Evolutionary conservation across 2,888 invertebrate genomes (phyloP).

Genomic region (Andrena bucephala): DNA sequence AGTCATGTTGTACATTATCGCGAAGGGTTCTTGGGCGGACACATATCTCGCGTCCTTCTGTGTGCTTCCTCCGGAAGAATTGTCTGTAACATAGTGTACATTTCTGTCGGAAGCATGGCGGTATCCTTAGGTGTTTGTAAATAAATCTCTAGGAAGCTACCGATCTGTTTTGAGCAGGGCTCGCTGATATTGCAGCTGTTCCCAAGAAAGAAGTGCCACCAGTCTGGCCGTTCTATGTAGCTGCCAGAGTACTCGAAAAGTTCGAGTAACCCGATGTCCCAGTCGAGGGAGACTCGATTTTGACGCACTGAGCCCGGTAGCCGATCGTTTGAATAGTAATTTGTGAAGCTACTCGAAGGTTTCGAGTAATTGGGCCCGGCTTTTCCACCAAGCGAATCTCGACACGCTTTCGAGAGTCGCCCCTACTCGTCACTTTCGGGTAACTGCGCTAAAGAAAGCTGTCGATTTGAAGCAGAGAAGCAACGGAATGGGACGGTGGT

Average conservation of each 20-base stretch:
- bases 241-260: not conserved
- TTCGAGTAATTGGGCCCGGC: no score
- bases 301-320: not conserved
- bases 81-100: constrained; percentile 60
- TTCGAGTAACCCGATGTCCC: not conserved
- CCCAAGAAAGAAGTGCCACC: not conserved
- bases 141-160: constrained; percentile 49
- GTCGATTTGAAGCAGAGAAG: no score
- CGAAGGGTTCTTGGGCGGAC: no score
- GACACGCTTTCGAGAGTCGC: no score
- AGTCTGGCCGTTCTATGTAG: not conserved
- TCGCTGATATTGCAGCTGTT: constrained; percentile 1
- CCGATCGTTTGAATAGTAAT: not conserved
- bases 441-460: no score
- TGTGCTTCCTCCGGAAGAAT: not conserved
- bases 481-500: no score
- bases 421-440: no score
- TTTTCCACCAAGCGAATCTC: no score
- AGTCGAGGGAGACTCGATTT: not conserved
- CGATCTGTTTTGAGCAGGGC: constrained; percentile 14
- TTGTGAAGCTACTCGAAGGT: no score
- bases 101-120: constrained; percentile 36
- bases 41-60: not conserved
- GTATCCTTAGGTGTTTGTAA: constrained; percentile 51
- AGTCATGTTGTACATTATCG: no score